These are phyloP conservation scores for Xerus rutilus DNA, from an alignment of 2,797 vertebrate species.

Conservation along the genomic window DNA sequence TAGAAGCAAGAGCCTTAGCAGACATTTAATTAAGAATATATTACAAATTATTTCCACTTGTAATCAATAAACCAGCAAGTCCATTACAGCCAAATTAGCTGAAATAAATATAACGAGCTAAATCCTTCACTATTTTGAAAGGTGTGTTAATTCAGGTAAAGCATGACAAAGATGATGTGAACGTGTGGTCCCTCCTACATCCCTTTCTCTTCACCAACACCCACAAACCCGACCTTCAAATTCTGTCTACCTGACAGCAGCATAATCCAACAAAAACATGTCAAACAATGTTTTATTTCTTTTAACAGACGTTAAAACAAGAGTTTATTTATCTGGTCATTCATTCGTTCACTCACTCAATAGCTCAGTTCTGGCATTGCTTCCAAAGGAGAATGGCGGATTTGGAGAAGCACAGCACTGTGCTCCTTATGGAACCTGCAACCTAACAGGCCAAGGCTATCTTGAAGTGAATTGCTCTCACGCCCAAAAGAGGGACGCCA, in stretches of 20 bases:
- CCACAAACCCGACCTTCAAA: slow-evolving; percentile 55
- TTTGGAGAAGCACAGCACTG: background rate
- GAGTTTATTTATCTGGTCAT: slow-evolving; percentile 41
- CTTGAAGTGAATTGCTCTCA: background rate
- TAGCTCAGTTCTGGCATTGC: background rate
- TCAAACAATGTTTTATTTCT: slow-evolving; percentile 31
- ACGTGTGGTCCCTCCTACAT: background rate
- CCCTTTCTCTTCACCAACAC: background rate
- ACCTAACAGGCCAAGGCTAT: background rate
- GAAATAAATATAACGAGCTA: background rate
- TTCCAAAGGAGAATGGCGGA: background rate
- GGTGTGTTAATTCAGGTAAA: slow-evolving; percentile 2
- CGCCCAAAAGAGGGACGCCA: background rate
- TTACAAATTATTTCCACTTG: slow-evolving; percentile 58
- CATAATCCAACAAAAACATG: slow-evolving; percentile 36
- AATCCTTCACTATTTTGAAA: slow-evolving; percentile 31
- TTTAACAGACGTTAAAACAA: slow-evolving; percentile 40
- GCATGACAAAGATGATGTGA: background rate
- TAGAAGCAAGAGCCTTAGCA: background rate
- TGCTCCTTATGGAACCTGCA: background rate
- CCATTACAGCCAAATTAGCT: background rate
- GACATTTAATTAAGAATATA: background rate
- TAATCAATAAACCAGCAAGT: slow-evolving; percentile 54
- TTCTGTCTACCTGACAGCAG: slow-evolving; percentile 18
- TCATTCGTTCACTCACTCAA: slow-evolving; percentile 6